These are phyloP conservation scores for Accipiter virgatus DNA, from an alignment of 2,113 vertebrate species.

Conservation along the genomic window DNA sequence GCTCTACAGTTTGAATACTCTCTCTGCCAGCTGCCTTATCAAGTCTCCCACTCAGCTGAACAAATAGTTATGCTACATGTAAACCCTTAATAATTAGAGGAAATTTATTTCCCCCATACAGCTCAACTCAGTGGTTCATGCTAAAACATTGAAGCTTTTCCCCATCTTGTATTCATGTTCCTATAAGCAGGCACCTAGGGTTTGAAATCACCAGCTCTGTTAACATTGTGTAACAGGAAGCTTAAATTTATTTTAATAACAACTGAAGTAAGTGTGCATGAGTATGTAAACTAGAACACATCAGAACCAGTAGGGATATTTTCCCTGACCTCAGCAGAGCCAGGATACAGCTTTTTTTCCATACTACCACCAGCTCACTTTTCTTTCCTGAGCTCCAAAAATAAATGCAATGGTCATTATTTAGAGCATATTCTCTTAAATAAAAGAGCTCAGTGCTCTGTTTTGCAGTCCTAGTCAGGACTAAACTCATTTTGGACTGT, in stretches of 20 bases:
- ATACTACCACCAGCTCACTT: background rate
- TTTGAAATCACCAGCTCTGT: background rate
- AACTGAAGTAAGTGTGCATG: background rate
- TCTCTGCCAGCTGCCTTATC: constrained; percentile 6
- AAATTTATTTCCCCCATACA: background rate
- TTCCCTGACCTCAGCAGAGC: background rate
- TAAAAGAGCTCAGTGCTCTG: background rate
- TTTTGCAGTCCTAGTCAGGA: background rate
- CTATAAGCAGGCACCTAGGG: background rate
- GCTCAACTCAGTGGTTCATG: background rate
- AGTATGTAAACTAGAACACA: background rate
- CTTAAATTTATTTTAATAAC: background rate
- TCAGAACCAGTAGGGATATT: background rate
- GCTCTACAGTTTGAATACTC: background rate
- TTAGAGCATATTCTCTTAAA: background rate
- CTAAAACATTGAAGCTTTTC: background rate
- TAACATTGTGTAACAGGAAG: background rate
- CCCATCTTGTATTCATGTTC: background rate
- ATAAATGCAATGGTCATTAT: background rate
- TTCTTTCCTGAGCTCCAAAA: background rate
- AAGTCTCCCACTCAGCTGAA: constrained; percentile 19
- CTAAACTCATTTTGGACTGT: background rate
- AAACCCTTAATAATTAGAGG: constrained; percentile 16
- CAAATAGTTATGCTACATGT: background rate
- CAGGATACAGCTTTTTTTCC: background rate